Conservation (phyloP, 2,888 invertebrate species). For the Dynastes grantii region DNA sequence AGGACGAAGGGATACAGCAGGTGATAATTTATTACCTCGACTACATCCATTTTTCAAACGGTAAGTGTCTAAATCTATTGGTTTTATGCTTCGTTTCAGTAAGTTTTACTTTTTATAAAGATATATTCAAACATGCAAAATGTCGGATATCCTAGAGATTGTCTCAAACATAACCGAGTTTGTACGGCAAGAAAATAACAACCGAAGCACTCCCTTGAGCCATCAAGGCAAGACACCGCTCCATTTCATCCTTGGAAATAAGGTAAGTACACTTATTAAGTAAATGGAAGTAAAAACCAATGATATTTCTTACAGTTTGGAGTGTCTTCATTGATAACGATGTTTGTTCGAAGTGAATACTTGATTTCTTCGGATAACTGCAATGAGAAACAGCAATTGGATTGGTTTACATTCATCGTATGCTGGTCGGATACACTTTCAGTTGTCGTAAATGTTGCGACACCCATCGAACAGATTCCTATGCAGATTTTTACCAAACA, state of each 20-base stretch:
- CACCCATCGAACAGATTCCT: constrained; percentile 66
- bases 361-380: constrained; percentile 67
- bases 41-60: constrained; percentile 76
- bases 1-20: constrained; percentile 74
- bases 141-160: constrained; percentile 66
- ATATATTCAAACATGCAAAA: constrained; percentile 65
- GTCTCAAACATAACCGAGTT: constrained; percentile 65
- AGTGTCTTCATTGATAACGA: constrained; percentile 72
- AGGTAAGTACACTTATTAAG: constrained; percentile 65
- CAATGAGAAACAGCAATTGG: constrained; percentile 64
- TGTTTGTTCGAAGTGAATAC: constrained; percentile 72
- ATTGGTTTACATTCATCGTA: constrained; percentile 74
- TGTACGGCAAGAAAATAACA: constrained; percentile 63
- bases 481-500: constrained; percentile 65
- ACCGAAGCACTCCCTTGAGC: constrained; percentile 67
- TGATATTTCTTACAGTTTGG: constrained; percentile 70
- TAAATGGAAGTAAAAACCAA: not conserved
- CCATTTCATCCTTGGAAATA: constrained; percentile 72
- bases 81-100: not conserved
- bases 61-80: constrained; percentile 63
- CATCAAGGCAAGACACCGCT: constrained; percentile 67
- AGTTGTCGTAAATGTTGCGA: constrained; percentile 59
- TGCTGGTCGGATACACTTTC: constrained; percentile 71
- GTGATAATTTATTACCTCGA: constrained; percentile 71
- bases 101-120: constrained; percentile 57